phyloP scores from a whole-genome alignment of 1,140 invertebrate genomes.

The Rhagoletis pomonella region DNA sequence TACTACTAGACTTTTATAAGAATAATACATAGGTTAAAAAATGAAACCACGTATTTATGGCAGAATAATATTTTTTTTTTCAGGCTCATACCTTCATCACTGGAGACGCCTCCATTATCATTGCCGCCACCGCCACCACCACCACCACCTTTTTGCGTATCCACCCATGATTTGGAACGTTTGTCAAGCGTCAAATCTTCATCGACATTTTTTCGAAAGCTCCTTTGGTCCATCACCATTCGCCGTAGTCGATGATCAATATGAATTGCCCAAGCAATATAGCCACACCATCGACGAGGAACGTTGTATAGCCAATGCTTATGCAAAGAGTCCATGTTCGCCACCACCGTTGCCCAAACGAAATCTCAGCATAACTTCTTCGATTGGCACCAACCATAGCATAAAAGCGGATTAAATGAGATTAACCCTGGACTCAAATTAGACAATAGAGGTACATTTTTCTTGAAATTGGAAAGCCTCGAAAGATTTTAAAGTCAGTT shows the following conservation, averaged over 20 bases:
- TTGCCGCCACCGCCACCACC: slow-evolving; percentile 53
- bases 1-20: no score
- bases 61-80: no score
- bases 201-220: slow-evolving; percentile 59
- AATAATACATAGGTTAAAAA: no score
- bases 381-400: background rate
- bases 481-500: no score
- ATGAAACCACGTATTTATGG: no score
- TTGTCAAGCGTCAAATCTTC: slow-evolving; percentile 56
- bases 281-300: slow-evolving; percentile 44
- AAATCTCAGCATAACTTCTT: slow-evolving; percentile 59
- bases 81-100: background rate
- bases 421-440: background rate
- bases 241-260: slow-evolving; percentile 57
- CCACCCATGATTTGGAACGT: slow-evolving; percentile 37
- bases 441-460: no score
- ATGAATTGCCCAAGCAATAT: slow-evolving; percentile 63
- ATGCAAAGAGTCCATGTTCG: slow-evolving; percentile 58
- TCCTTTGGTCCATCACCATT: slow-evolving; percentile 54
- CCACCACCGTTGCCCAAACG: slow-evolving; percentile 66
- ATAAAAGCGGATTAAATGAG: background rate
- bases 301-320: slow-evolving; percentile 53
- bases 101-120: slow-evolving; percentile 19
- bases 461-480: no score
- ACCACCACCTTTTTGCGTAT: slow-evolving; percentile 54